A percentile compares a stretch with the other conserved stretches of the same genome.
phyloP scores from a whole-genome alignment of 2,797 vertebrate species.

The Peromyscus eremicus region DNA sequence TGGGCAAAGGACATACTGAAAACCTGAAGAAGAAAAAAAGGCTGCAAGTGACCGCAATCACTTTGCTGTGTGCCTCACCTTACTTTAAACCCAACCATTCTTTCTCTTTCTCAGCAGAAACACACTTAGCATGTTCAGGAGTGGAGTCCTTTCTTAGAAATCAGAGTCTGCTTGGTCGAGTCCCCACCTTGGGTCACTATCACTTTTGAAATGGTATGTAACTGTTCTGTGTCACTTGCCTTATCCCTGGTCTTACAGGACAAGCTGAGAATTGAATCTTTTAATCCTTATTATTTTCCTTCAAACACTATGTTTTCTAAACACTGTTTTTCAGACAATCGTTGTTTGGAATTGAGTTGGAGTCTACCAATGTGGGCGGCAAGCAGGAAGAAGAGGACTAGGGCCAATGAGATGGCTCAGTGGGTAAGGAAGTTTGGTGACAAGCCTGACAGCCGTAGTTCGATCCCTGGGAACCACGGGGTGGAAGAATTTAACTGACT shows the following conservation, averaged over 20 bases:
- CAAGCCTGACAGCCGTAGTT: background rate
- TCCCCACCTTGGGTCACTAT: background rate
- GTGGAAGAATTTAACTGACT: background rate
- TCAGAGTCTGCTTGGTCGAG: background rate
- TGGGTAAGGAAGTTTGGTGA: background rate
- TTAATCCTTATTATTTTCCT: background rate
- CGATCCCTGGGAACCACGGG: background rate
- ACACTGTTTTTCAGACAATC: background rate
- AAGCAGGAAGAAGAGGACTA: background rate
- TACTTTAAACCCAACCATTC: background rate
- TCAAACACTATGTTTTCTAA: conserved; percentile 23
- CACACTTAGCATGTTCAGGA: background rate
- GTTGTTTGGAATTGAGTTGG: conserved; percentile 16
- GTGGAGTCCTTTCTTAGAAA: background rate
- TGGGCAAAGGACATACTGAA: background rate
- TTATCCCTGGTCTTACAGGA: background rate
- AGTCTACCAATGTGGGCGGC: background rate
- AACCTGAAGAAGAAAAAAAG: background rate
- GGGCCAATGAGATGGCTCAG: background rate
- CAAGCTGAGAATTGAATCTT: conserved; percentile 2
- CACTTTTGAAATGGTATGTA: conserved; percentile 12
- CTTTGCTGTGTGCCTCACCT: background rate
- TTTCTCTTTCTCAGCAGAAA: conserved; percentile 28
- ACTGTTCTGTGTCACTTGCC: background rate
- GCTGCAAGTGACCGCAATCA: background rate